Evolutionary conservation across 2,888 invertebrate species (phyloP), one percentile per base, ranked within the genome.

Genomic region (Alitta virens): DNA sequence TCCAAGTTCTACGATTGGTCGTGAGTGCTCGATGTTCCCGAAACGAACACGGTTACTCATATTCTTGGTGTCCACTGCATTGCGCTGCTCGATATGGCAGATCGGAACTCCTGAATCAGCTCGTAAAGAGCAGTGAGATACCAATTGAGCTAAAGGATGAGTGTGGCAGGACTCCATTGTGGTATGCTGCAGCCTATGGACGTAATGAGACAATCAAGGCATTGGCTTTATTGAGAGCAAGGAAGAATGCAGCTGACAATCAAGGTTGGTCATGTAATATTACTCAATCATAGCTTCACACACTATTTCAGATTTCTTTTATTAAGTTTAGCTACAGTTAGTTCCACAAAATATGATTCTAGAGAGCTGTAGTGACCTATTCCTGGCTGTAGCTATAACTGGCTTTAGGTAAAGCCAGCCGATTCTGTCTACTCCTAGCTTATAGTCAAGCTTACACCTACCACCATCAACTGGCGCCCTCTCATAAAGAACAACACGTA

Each of bases 31-130:
- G 60, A 12, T 60, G 60, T 40, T 43, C 60, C 12, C 40, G 60
- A 12, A 16, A 3, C 3, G 60, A 60, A 53, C 38, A 26, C n/a
- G 26, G 26, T 2, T 54, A n/a, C 21, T 42, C 42, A 23, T 60
- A 60, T 27, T 43, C 43, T 53, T 60, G 60, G 60, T 53, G 53
- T 14, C 54, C 60, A 2, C 42, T 60, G n/a, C 60, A 60, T 43
- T 60, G 60, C 27, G 60, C 60, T 5, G 53, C 60, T 2, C 26
- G 60, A 21, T 54, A 16, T 7, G 60, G 54, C 1, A 38, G 60
- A 5, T 23, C n/a, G 7, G 25, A 27, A n/a, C 23, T 53, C 24
- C 14, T 60, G 2, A 54, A 53, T 5, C 54, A 42, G 25, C 54
- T 60, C 3, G 23, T 60, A 12, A 40, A 51, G 12, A 43, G 23